These are phyloP conservation scores for Brachionus sp. DNA, from an alignment of 1,140 invertebrate species.

Conservation along the genomic window DNA sequence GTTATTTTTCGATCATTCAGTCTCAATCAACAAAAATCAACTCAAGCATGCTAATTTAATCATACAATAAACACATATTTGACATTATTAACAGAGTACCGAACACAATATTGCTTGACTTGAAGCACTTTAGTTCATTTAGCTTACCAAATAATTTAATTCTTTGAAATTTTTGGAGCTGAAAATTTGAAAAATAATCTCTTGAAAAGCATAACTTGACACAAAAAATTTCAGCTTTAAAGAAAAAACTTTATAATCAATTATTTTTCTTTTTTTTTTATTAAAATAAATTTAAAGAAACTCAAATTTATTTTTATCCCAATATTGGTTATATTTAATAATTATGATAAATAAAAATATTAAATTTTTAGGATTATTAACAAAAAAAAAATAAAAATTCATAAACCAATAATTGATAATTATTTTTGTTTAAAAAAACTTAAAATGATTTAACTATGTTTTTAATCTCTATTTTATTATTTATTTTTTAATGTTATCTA, in stretches of 20 bases:
- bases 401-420: no score
- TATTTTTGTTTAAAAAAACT: no score
- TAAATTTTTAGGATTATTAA: no score
- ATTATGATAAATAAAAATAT: no score
- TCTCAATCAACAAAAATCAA: neutral
- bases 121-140: neutral
- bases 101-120: neutral
- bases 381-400: no score
- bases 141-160: neutral
- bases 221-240: neutral
- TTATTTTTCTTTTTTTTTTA: neutral
- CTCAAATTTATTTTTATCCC: no score
- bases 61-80: neutral
- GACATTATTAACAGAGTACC: neutral
- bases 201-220: neutral
- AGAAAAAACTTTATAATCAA: neutral
- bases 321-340: no score
- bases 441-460: no score
- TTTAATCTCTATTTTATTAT: no score
- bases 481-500: no score
- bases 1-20: neutral
- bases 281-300: no score
- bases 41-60: neutral
- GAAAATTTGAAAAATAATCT: neutral
- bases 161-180: neutral